A percentile compares a stretch with the other conserved stretches of the same genome.
Conservation (phyloP, 1,140 invertebrate species). For the Trinorchestia longiramus region DNA sequence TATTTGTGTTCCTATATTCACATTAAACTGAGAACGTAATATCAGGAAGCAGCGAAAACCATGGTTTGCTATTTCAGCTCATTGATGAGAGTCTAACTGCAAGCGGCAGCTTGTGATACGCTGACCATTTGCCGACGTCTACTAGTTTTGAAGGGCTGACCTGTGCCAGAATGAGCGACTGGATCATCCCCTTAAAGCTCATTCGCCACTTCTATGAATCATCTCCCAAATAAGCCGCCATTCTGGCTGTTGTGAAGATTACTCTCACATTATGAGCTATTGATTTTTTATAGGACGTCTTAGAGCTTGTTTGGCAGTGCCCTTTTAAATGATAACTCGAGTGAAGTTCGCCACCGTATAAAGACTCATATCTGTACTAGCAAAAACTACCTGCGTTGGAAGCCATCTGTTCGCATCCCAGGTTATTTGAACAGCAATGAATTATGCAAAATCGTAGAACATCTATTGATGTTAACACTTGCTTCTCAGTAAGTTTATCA, state of each 20-base stretch:
- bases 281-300: not conserved
- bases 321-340: not conserved
- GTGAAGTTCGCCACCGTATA: not conserved
- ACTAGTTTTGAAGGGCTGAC: not conserved
- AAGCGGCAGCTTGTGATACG: not conserved
- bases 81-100: not conserved
- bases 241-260: slow-evolving; percentile 1
- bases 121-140: not conserved
- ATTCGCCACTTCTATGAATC: slow-evolving; percentile 31
- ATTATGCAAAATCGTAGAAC: not conserved
- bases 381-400: not conserved
- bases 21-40: not conserved
- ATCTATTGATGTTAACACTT: not conserved
- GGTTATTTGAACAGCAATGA: not conserved
- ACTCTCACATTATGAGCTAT: not conserved
- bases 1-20: not conserved
- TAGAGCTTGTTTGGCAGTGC: slow-evolving; percentile 27
- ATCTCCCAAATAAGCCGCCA: not conserved
- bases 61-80: not conserved
- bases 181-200: not conserved
- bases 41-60: not conserved
- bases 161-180: not conserved
- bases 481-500: not conserved
- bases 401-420: not conserved
- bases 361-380: not conserved